These are phyloP conservation scores for Tenebrosternarchus preto DNA, from an alignment of 2,113 vertebrate species.

Conservation along the genomic window DNA sequence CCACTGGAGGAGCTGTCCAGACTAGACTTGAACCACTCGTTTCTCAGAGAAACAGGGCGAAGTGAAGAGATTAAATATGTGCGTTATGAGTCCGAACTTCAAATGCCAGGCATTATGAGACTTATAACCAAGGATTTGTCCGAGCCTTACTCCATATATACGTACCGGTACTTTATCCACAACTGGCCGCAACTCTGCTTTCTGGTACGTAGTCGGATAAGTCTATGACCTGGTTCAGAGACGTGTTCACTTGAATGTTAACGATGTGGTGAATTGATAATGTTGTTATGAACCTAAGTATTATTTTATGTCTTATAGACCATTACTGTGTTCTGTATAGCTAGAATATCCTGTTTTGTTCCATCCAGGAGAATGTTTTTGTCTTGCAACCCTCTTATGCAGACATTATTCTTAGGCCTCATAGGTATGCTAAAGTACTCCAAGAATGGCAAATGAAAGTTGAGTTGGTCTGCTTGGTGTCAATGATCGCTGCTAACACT, in stretches of 20 bases:
- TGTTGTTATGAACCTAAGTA: too few species aligned
- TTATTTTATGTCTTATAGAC: too few species aligned
- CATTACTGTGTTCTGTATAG: too few species aligned
- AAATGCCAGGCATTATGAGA: conserved; percentile 99
- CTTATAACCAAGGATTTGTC: conserved; percentile 99
- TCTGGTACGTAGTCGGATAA: conserved; percentile 85
- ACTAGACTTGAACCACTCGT: conserved; percentile 62
- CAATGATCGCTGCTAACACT: background rate
- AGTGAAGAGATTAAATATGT: conserved; percentile 86
- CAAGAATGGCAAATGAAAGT: conserved; percentile 15
- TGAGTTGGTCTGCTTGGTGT: background rate
- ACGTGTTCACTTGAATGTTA: background rate
- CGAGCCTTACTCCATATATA: conserved; percentile 99
- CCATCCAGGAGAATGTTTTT: too few species aligned
- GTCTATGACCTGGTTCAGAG: background rate
- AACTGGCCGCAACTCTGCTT: conserved; percentile 99
- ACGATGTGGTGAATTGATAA: background rate
- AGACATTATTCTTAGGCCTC: too few species aligned
- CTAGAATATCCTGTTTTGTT: too few species aligned
- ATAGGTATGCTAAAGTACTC: too few species aligned
- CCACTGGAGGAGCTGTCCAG: conserved; percentile 75
- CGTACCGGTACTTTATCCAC: conserved; percentile 99
- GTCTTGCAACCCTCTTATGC: background rate
- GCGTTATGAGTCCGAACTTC: conserved; percentile 96
- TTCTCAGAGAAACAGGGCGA: conserved; percentile 66